A percentile compares a stretch with the other conserved stretches of the same genome.
Conservation (phyloP, 2,888 invertebrate species). For the Catonia carolina region DNA sequence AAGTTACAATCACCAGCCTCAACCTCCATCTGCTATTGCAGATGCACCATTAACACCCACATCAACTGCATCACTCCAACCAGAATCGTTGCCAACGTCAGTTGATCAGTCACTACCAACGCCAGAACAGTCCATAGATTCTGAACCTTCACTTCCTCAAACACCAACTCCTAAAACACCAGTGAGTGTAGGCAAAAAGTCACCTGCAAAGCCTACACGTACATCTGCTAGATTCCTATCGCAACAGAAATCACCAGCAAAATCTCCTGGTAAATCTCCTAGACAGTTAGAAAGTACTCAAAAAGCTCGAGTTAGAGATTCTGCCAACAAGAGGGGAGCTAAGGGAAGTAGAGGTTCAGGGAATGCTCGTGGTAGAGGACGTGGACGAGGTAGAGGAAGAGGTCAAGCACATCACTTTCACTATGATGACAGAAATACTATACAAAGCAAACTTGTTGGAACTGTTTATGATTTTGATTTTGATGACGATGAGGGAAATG, state of each 20-base stretch:
- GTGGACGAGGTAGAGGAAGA: slow-evolving; percentile 42
- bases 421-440: slow-evolving; percentile 53
- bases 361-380: slow-evolving; percentile 42
- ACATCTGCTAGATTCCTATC: slow-evolving; percentile 56
- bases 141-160: slow-evolving; percentile 26
- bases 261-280: slow-evolving; percentile 63
- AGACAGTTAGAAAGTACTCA: slow-evolving; percentile 33
- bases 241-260: slow-evolving; percentile 58
- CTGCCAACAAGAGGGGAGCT: slow-evolving; percentile 28
- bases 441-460: slow-evolving; percentile 72
- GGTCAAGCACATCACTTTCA: slow-evolving; percentile 42
- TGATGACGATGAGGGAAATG: slow-evolving; percentile 61
- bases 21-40: background rate
- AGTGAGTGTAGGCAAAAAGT: slow-evolving; percentile 46
- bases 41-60: slow-evolving; percentile 17
- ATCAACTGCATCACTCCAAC: slow-evolving; percentile 10
- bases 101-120: slow-evolving; percentile 16
- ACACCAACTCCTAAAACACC: slow-evolving; percentile 30
- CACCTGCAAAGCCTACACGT: slow-evolving; percentile 49
- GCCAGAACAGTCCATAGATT: slow-evolving; percentile 6
- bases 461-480: slow-evolving; percentile 84
- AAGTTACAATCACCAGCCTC: slow-evolving; percentile 1
- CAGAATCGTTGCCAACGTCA: slow-evolving; percentile 14
- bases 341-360: slow-evolving; percentile 46
- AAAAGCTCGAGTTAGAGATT: slow-evolving; percentile 27